phyloP scores from a whole-genome alignment of 2,797 vertebrate genomes.

The Onychomys leucogaster region DNA sequence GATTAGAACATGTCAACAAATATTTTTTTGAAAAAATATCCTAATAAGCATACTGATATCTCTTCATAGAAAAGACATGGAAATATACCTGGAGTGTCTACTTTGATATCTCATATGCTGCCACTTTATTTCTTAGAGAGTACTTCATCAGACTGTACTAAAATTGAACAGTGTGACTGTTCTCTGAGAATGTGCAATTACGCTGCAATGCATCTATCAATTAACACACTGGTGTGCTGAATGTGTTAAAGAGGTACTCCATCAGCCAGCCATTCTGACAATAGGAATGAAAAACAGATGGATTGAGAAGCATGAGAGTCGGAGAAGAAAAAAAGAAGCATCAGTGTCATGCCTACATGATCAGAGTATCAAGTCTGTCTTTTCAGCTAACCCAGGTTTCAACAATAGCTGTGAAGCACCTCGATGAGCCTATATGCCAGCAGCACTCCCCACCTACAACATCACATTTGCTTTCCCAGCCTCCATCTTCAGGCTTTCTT shows the following conservation, averaged over 20 bases:
- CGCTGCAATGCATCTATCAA: not conserved
- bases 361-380: not conserved
- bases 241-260: slow-evolving; percentile 23
- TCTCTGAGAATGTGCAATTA: slow-evolving; percentile 64
- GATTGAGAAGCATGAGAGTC: slow-evolving; percentile 50
- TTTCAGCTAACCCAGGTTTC: slow-evolving; percentile 49
- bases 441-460: not conserved
- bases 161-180: slow-evolving; percentile 58
- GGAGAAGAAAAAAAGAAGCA: not conserved
- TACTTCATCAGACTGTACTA: slow-evolving; percentile 70
- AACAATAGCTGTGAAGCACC: not conserved
- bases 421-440: not conserved
- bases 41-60: slow-evolving; percentile 74
- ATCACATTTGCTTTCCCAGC: not conserved
- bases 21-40: slow-evolving; percentile 58
- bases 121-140: slow-evolving; percentile 62
- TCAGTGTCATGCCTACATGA: not conserved
- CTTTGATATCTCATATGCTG: slow-evolving; percentile 79
- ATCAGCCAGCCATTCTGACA: slow-evolving; percentile 48
- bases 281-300: slow-evolving; percentile 31
- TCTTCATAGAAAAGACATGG: slow-evolving; percentile 59
- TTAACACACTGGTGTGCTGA: slow-evolving; percentile 65
- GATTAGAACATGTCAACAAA: slow-evolving; percentile 77
- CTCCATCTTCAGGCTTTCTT: not conserved
- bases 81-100: slow-evolving; percentile 22